Base-by-base conservation (phyloP, 2,113 vertebrate species). In the Scophthalmus maximus region DNA sequence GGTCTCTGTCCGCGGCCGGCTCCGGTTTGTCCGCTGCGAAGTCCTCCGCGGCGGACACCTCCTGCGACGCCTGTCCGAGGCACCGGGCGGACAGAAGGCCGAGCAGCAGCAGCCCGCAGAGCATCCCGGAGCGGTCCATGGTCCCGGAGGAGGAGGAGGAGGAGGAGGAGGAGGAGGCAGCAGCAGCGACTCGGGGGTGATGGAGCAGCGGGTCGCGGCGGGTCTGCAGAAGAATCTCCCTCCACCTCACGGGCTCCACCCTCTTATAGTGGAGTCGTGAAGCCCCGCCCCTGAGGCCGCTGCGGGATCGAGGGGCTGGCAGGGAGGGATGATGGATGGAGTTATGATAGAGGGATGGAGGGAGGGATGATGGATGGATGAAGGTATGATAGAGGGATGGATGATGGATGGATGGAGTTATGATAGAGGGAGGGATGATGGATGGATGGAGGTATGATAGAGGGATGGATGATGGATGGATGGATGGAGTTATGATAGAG, bases 51-150 rank as follows among this genome's bases (percentile, higher is more conserved):
- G 76, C 61, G 17, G 92, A 90, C 8, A 86, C 80, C 18, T 94
- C 91, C 53, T 78, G 85, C 9, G 92, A 88, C 20, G 68, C 66
- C 76, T 94, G 89, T 1, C 87, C 90, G 34, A 58, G 59, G 44
- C 91, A 93, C 53, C 83, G 2, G 76, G 69, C 40, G 18, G 55
- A 74, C 36, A 92, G 64, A 3, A 94, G 76, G 62, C 70, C 78
- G 51, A 85, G 38, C 7, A 91, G 38, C 42, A 94, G 73, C 49
- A 94, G 80, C 2, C 47, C 76, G 29, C 80, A 77, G 49, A 93
- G 70, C 32, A 83, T 25, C 27, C 77, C 51, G 67, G 87, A 89
- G 87, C 89, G 91, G 22, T 91, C 87, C 94, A 93, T 94, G 88
- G 87, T 92, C 25, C 87, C 85, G 75, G 1, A 20, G 32, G 14